Evolutionary conservation across 2,888 invertebrate species (phyloP).

Genomic region (Nebria brevicollis): DNA sequence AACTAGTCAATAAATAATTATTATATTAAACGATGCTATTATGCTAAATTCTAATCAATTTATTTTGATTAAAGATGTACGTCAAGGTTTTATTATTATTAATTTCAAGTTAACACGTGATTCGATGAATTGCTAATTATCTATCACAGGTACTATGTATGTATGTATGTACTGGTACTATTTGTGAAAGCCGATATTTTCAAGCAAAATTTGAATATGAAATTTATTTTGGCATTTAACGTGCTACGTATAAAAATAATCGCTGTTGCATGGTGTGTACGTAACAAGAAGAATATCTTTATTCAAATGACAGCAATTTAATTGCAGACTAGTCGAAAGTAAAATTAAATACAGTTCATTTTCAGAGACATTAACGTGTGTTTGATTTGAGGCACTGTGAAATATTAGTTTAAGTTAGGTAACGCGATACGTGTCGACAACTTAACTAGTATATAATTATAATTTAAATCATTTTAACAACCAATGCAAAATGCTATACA

Average conservation of each 20-base stretch:
- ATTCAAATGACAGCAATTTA: not conserved
- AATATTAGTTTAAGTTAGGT: not conserved
- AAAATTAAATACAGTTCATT: not conserved
- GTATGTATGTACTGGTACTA: not conserved
- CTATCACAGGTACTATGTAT: not conserved
- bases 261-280: not conserved
- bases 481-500: not conserved
- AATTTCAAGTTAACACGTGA: not conserved
- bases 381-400: not conserved
- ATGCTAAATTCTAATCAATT: not conserved
- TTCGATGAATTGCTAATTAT: too few relatives aligned
- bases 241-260: not conserved
- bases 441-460: not conserved
- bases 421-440: not conserved
- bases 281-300: not conserved
- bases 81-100: not conserved
- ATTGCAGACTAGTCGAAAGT: not conserved
- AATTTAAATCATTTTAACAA: constrained; percentile 1
- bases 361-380: too few relatives aligned
- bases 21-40: not conserved
- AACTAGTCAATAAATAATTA: not conserved
- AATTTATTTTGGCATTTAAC: not conserved
- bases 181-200: not conserved
- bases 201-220: too few relatives aligned
- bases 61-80: not conserved